Evolutionary conservation across 2,888 invertebrate species (phyloP), one percentile per base, ranked within the genome.

Genomic region (Rotaria macrura): DNA sequence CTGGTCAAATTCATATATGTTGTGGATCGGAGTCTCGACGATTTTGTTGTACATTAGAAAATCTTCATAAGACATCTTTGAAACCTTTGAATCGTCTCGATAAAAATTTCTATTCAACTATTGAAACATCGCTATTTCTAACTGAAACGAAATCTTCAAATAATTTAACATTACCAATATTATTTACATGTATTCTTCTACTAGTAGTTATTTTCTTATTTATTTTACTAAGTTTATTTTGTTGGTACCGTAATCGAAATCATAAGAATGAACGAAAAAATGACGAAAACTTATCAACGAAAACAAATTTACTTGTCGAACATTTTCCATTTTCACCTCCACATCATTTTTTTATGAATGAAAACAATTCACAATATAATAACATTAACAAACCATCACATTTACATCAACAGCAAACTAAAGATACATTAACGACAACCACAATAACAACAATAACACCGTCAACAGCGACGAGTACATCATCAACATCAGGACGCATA

Each of bases 21-120:
- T 88, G 88, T 85, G 87, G 87, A 20, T 40, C 86, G 20, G 87
- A 87, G 23, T 85, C 87, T 40, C 85, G 85, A 38, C 86, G 86
- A 20, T 87, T 87, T 85, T 87, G 87, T 85, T 87, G 87, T 79
- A 65, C 34, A 65, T 65, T 65, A 20, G 65, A 65, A 34, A 65
- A 20, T 29, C 34, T 38, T 65, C 34, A 65, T 34, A 65, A 65
- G 38, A 65, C 65, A 7, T 38, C 65, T 34, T 57, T 14, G 10
- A 65, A 65, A 34, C 2, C 29, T 17, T 29, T 65, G 17, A 65
- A 34, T 65, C 23, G 9, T 25, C 54, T 54, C 7, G 54, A 25
- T 25, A 25, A 54, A 54, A 25, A 25, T 54, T 65, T 25, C 6
- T 65, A 65, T 65, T 65, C 34, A 65, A 65, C 65, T 7, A 34